Evolutionary conservation across 2,113 vertebrate genomes (phyloP), one percentile per base, ranked within the genome.

Genomic region (Alethe diademata): DNA sequence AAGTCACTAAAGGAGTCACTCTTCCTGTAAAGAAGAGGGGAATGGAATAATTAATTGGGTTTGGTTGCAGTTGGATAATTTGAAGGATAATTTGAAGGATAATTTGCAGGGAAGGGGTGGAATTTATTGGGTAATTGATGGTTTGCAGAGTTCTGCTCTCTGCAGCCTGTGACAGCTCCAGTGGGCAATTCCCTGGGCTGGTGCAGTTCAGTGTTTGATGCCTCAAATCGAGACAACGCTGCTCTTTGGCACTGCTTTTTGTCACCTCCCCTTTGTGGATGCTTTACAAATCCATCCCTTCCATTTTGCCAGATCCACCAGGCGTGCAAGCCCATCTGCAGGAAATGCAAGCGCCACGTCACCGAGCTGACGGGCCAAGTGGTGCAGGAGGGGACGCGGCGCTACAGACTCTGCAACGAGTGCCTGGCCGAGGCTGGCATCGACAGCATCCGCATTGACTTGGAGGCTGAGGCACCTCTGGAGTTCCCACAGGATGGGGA

Each of bases 261-360:
- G 17, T 17, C 33, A 6, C 5, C 5, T 51, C 65, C 78, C 11
- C 7, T 11, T 48, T 50, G 92, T 8, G 66, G 40, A 2, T 33
- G 23, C 25, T 4, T 47, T 10, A 6, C 56, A 53, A 61, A 64
- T 2, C 7, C 81, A 3, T 35, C 50, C 40, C 0, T 90, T 84
- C 53, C 3, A 14, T 95, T 71, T 75, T 72, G 70, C 60, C 97
- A 99, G 99, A 99, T 99, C 88, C 99, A 99, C 86, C 99, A 99
- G 97, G 99, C 99, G 10, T 98, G 99, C 92, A 99, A 99, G 86
- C 98, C 99, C 58, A 99, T 99, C 95, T 99, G 99, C 98, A 98
- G 99, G 90, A 99, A 99, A 87, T 99, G 99, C 86, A 99, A 99
- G 66, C 98, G 99, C 28, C 98, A 98, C 3, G 99, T 99, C 91